Evolutionary conservation across 1,140 invertebrate species (phyloP), one percentile per base, ranked within the genome.

Genomic region (Daktulosphaira vitifoliae): DNA sequence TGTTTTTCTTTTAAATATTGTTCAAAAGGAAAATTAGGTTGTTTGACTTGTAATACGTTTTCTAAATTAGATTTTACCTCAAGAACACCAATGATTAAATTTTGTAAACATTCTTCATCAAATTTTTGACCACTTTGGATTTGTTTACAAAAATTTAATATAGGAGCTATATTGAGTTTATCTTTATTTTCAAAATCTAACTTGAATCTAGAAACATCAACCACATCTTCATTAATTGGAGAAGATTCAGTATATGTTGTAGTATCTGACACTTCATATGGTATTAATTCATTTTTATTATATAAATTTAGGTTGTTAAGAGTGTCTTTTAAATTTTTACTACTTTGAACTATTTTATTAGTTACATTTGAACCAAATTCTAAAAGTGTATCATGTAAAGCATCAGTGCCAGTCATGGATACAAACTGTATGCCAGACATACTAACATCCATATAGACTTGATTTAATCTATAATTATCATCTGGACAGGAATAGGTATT

Each of bases 281-380:
- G 56, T 9, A 62, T n/a, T 8, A 62, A 48, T 46, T 62, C 16
- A 62, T 29, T 48, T 62, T 33, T 62, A 29, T 25, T 16, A 33
- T 11, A 44, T 7, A 25, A 3, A 29, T 38, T 48, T n/a, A 62
- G 29, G 46, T 46, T 62, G 29, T 78, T 62, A 18, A 62, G 8
- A 18, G 56, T 62, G 26, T 62, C 56, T 62, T 62, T 62, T 50
- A 80, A 70, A 20, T 74, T 77, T 66, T 76, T 78, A 68, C 77
- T 80, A 66, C 78, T 76, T 11, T 73, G 74, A 68, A 68, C 77
- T 8, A 79, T 71, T 72, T 79, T 80, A 56, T 76, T 77, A 1
- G 76, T 73, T 15, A 80, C 73, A 26, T 76, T 76, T 18, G 73
- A 70, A 48, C 77, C 75, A 11, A 80, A 67, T 29, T 78, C 79